Evolutionary conservation across 2,888 invertebrate species (phyloP), one percentile per base, ranked within the genome.

Genomic region (Hypolimnas misippus): DNA sequence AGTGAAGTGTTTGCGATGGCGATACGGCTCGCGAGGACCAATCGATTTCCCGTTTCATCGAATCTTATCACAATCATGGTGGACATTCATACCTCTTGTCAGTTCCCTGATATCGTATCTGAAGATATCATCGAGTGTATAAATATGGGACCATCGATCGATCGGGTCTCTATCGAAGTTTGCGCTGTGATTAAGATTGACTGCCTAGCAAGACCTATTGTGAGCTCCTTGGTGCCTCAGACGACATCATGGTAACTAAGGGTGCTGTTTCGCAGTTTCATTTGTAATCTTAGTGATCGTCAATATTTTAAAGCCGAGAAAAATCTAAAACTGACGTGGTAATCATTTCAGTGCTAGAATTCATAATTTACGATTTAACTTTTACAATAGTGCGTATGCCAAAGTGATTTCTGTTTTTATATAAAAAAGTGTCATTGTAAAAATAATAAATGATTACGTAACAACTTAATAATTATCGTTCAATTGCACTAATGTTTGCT

Each of bases 101-200:
- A 77, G 77, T 82, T 79, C 76, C 79, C 87, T 77, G 92, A 91
- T 92, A 92, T 84, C 84, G 77, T 92, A 91, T 91, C 90, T 81
- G 76, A 78, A 89, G 91, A 91, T 90, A 89, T 87, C 83, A 86
- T 87, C 81, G 87, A 92, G 89, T 84, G 90, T 92, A 92, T 92
- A 92, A 90, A 92, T 92, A 92, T 88, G 89, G 76, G 91, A 83
- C 88, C 90, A 89, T 92, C 89, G 84, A 92, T 92, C 91, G 92
- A 90, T 90, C 87, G 85, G 81, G 83, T 83, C 91, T 90, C 90
- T 91, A 87, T 92, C 89, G 83, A 80, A 87, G 82, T 88, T 84
- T 79, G 78, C 79, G 81, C 82, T 76, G 87, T 88, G 89, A 84
- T 88, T 82, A 74, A 80, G 79, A 81, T 82, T 76, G 79, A 83